Conservation (phyloP, 35 echinoderm and acorn worm species). For the Ophioderma brevispina region DNA sequence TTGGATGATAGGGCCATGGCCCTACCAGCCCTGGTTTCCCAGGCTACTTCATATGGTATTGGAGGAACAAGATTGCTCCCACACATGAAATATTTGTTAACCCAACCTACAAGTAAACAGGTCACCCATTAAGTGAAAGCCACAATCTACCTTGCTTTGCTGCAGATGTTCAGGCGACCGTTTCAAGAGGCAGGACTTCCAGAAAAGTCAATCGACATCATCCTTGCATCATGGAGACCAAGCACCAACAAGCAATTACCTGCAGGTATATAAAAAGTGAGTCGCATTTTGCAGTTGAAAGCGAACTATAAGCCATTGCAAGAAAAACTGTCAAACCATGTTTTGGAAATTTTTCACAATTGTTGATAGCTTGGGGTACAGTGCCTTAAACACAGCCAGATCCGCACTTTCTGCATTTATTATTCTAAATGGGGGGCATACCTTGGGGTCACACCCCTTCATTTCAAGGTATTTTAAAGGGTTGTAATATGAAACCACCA, state of each 20-base stretch:
- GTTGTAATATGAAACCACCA: too few species aligned
- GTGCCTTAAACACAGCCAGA: conserved; percentile 56
- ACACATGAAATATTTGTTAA: conserved; percentile 5
- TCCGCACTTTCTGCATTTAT: conserved; percentile 53
- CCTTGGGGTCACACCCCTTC: too few species aligned
- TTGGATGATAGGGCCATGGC: conserved; percentile 73
- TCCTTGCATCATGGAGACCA: conserved; percentile 69
- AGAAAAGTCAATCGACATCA: conserved; percentile 44
- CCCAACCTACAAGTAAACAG: conserved; percentile 34
- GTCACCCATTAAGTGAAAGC: conserved; percentile 19
- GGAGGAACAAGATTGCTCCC: conserved; percentile 29
- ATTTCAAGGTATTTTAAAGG: too few species aligned
- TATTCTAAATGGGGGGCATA: too few species aligned
- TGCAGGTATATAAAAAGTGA: conserved; percentile 51
- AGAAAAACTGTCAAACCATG: conserved; percentile 16
- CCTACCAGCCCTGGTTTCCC: conserved; percentile 55
- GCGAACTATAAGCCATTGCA: conserved; percentile 39
- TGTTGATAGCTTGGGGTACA: conserved; percentile 26
- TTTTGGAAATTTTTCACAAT: conserved; percentile 8
- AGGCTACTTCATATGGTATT: conserved; percentile 44
- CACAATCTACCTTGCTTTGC: conserved; percentile 30
- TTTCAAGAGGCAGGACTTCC: conserved; percentile 44
- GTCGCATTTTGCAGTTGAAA: conserved; percentile 56
- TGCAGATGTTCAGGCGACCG: conserved; percentile 66
- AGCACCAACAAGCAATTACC: conserved; percentile 52